Conservation (phyloP, 2,888 invertebrate species). For the Oligia strigilis region DNA sequence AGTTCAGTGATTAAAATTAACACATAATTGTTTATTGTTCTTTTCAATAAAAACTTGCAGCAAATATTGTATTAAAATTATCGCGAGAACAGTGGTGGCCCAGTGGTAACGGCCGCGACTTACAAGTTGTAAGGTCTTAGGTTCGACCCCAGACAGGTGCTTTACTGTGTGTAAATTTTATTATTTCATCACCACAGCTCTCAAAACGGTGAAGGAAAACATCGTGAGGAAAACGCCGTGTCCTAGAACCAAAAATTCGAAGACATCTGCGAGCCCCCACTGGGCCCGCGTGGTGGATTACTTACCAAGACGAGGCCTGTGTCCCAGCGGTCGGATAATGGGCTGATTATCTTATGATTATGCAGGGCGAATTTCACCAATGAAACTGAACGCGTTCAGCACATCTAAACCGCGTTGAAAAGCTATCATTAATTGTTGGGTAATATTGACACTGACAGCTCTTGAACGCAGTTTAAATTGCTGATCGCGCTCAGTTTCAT, state of each 20-base stretch:
- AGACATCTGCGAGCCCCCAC: neutral
- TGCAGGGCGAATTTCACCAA: neutral
- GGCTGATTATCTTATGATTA: neutral
- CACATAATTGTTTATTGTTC: neutral
- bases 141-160: neutral
- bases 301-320: neutral
- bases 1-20: conserved; percentile 4
- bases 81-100: too few species aligned
- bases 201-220: too few species aligned
- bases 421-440: neutral
- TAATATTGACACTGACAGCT: neutral
- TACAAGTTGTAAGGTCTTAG: too few species aligned
- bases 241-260: too few species aligned
- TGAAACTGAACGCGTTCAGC: neutral
- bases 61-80: neutral
- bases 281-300: neutral
- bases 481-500: neutral
- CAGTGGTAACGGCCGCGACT: too few species aligned
- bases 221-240: too few species aligned
- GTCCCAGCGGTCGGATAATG: neutral
- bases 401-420: neutral
- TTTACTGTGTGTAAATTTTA: too few species aligned
- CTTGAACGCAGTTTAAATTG: neutral
- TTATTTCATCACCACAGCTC: too few species aligned
- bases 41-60: neutral